Base-by-base conservation (phyloP, 2,797 vertebrate genomes). In the Zenarchopterus dispar region DNA sequence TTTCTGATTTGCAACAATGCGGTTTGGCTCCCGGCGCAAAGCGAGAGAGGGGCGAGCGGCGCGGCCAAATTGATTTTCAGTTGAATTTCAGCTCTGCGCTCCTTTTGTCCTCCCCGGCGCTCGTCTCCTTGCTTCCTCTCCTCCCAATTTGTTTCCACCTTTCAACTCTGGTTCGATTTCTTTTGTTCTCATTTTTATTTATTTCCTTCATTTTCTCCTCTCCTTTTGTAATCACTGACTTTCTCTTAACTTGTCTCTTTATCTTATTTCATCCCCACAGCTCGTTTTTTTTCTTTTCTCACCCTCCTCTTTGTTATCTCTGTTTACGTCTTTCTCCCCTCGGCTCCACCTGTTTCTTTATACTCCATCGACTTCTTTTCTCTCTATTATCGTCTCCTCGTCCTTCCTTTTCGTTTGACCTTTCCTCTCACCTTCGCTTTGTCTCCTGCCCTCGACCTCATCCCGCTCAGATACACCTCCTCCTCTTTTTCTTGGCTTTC, bases 61-160 rank as follows among this genome's bases (percentile, higher is more conserved):
- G 15, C 47, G 66, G 65, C 24, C 46, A 63, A 59, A 84, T 85
- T 78, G 82, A 85, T 87, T 87, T 88, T 81, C 64, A 70, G 78
- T 73, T 85, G 70, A 70, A 78, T 83, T 85, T 81, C 80, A 77
- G 57, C 50, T 69, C 63, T 47, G 0, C 51, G 71, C 60, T 63
- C 48, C 56, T 59, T 57, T 57, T 28, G 43, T 47, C 61, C 62
- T 66, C 56, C 56, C 66, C 69, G 19, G 16, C 11, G 7, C 61
- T 65, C 8, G 26, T 70, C 53, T 51, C 56, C 69, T 73, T 41
- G 41, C 49, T 53, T 65, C 56, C 59, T 62, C 46, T 33, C 8
- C 41, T 51, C 11, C 51, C 1, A 21, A 48, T 5, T 60, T 44
- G 8, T 49, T 53, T 44, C 21, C 31, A 39, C n/a, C 22, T 57